These are phyloP conservation scores for Gavia stellata DNA, from an alignment of 2,113 vertebrate species.

Conservation along the genomic window DNA sequence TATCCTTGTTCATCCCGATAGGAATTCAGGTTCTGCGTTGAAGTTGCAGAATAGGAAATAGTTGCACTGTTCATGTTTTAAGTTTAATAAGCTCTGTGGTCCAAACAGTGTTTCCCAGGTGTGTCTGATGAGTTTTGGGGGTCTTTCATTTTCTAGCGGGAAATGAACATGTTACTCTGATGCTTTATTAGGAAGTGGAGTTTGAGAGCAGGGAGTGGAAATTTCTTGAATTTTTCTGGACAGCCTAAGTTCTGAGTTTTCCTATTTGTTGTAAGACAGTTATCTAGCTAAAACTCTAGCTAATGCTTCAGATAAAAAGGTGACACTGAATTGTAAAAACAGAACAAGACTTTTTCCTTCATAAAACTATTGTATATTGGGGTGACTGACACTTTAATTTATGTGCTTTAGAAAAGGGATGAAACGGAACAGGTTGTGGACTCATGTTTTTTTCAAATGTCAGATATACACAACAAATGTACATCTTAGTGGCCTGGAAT, in stretches of 20 bases:
- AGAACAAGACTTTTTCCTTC: neutral
- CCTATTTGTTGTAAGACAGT: neutral
- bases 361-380: neutral
- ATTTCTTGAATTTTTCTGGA: neutral
- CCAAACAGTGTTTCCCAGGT: neutral
- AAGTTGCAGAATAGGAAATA: neutral
- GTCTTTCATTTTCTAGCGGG: neutral
- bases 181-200: constrained; percentile 3
- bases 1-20: neutral
- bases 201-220: neutral
- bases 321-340: constrained; percentile 10
- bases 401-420: constrained; percentile 44
- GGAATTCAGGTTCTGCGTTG: neutral
- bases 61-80: neutral
- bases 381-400: constrained; percentile 39
- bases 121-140: neutral
- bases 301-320: neutral
- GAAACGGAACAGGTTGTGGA: constrained; percentile 6
- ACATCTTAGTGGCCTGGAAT: constrained; percentile 49
- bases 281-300: neutral
- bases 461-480: constrained; percentile 43
- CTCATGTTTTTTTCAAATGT: constrained; percentile 22
- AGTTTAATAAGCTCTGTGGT: neutral
- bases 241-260: neutral
- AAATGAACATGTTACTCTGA: neutral